phyloP scores from a whole-genome alignment of 2,797 vertebrate species.

The Botia kubotai region DNA sequence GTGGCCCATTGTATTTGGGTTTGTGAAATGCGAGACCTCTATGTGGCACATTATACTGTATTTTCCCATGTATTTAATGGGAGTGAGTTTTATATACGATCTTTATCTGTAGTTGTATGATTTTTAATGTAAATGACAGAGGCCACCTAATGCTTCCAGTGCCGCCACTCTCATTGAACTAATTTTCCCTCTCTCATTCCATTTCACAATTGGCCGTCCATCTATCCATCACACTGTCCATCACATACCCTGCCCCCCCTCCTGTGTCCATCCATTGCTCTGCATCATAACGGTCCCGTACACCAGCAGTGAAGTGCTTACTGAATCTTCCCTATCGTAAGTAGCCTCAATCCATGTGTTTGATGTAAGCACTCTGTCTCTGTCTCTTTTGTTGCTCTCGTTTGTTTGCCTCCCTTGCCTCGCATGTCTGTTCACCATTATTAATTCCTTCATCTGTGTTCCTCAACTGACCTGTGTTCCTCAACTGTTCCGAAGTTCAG shows the following conservation, averaged over 20 bases:
- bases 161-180: constrained; percentile 23
- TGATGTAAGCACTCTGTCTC: constrained; percentile 25
- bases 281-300: constrained; percentile 42
- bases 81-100: neutral
- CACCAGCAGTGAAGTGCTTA: constrained; percentile 66
- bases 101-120: neutral
- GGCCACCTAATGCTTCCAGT: neutral
- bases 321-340: constrained; percentile 71
- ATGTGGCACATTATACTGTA: neutral
- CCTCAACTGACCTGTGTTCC: constrained; percentile 13
- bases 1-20: neutral
- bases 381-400: constrained; percentile 5
- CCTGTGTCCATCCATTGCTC: constrained; percentile 43
- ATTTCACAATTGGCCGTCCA: constrained; percentile 23
- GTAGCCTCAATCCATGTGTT: constrained; percentile 59
- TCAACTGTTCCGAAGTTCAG: constrained; percentile 33
- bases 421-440: constrained; percentile 35
- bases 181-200: constrained; percentile 49
- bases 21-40: neutral
- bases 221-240: constrained; percentile 51
- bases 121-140: neutral
- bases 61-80: neutral
- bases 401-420: neutral
- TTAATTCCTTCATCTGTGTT: constrained; percentile 21
- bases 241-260: constrained; percentile 63